Percentiles rank a stretch among this genome's conserved stretches.
phyloP scores from a whole-genome alignment of 2,797 vertebrate species.

The Caiman crocodilus region DNA sequence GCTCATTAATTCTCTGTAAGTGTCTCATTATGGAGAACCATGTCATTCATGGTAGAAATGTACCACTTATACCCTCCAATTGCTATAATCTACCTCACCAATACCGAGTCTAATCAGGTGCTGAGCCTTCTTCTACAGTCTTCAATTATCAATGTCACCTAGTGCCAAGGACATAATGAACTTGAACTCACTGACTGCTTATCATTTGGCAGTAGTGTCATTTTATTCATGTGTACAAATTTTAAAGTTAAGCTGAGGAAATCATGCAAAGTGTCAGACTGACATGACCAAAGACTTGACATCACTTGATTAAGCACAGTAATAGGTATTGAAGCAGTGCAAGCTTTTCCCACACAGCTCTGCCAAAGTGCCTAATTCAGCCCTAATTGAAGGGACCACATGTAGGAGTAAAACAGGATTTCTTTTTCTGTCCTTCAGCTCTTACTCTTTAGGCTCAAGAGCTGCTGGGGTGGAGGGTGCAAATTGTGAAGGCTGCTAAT shows the following conservation, averaged over 20 bases:
- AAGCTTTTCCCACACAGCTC: background rate
- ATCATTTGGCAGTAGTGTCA: background rate
- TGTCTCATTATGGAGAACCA: background rate
- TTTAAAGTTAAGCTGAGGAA: background rate
- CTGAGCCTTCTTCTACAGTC: too few species aligned
- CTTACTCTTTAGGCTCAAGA: background rate
- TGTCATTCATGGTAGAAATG: background rate
- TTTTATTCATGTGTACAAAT: rapidly evolving
- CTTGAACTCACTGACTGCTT: background rate
- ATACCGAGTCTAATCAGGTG: background rate
- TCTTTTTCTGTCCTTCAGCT: background rate
- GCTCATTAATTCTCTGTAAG: background rate
- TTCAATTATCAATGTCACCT: background rate
- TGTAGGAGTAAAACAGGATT: background rate
- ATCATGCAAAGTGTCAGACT: background rate
- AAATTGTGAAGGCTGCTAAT: background rate
- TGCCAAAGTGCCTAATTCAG: background rate
- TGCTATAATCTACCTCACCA: background rate
- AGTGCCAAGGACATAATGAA: rapidly evolving
- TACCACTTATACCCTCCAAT: background rate
- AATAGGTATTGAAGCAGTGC: rapidly evolving
- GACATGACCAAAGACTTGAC: background rate
- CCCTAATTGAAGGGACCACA: background rate
- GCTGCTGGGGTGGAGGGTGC: background rate
- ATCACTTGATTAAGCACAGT: background rate